phyloP scores from a whole-genome alignment of 2,113 vertebrate genomes.

The Climacteris rufus region DNA sequence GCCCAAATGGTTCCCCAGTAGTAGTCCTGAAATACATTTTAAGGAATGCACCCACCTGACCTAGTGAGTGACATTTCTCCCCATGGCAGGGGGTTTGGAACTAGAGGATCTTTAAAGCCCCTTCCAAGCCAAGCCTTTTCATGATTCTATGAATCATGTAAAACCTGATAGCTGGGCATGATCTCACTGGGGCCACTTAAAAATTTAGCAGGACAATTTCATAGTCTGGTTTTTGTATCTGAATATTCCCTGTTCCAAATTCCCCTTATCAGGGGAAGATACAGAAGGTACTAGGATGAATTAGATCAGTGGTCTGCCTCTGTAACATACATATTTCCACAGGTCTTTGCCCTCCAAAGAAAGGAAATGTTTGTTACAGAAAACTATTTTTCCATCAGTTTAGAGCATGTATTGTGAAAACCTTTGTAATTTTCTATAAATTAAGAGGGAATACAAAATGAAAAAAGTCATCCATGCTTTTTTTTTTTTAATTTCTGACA shows the following conservation, averaged over 20 bases:
- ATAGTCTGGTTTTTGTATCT: neutral
- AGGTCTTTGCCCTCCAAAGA: neutral
- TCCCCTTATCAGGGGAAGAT: neutral
- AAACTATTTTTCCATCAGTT: neutral
- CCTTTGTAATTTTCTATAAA: neutral
- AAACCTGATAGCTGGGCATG: neutral
- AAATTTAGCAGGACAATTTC: neutral
- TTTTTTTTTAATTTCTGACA: neutral
- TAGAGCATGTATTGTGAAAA: neutral
- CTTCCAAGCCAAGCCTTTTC: neutral
- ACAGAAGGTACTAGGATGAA: neutral
- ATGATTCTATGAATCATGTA: neutral
- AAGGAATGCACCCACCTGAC: neutral
- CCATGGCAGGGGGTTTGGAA: accelerated
- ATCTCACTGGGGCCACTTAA: neutral
- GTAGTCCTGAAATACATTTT: neutral
- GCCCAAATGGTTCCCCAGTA: neutral
- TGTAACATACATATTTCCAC: neutral
- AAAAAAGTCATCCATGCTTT: neutral
- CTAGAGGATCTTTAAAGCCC: no score
- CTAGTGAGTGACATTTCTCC: neutral
- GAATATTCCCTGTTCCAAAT: neutral
- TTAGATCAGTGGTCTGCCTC: neutral
- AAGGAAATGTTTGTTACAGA: neutral
- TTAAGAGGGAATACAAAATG: neutral